Percentiles rank a stretch among this genome's conserved stretches.
Evolutionary conservation across 2,113 vertebrate species (phyloP).

Genomic region (Perca fluviatilis): DNA sequence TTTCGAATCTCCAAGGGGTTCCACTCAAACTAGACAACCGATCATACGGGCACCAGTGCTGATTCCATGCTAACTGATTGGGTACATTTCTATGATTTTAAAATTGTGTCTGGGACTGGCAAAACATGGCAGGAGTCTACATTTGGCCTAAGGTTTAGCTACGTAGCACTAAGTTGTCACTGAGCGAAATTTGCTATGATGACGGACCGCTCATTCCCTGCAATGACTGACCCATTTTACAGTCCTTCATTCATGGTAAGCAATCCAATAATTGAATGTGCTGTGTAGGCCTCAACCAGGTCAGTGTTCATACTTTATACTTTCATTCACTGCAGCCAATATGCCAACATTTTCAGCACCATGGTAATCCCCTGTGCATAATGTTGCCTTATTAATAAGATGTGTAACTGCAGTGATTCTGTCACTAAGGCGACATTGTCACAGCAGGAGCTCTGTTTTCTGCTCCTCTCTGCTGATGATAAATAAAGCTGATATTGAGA

Average conservation of each 20-base stretch:
- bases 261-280: neutral
- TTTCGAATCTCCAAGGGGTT: no score
- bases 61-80: neutral
- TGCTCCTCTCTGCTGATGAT: neutral
- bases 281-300: conserved; percentile 1
- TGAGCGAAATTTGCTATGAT: neutral
- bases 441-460: conserved; percentile 15
- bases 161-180: neutral
- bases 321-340: neutral
- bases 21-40: neutral
- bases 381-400: conserved; percentile 13
- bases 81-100: neutral
- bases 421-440: neutral
- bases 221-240: conserved; percentile 17
- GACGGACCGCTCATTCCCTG: neutral
- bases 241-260: neutral
- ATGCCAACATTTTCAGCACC: neutral
- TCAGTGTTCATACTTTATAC: conserved; percentile 2
- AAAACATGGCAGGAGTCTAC: neutral
- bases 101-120: neutral
- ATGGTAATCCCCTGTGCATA: neutral
- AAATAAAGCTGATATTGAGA: neutral
- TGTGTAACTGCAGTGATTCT: conserved; percentile 24
- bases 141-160: neutral
- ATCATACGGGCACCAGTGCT: neutral